phyloP scores from a whole-genome alignment of 1,140 invertebrate species.

The Drosophila pachea region DNA sequence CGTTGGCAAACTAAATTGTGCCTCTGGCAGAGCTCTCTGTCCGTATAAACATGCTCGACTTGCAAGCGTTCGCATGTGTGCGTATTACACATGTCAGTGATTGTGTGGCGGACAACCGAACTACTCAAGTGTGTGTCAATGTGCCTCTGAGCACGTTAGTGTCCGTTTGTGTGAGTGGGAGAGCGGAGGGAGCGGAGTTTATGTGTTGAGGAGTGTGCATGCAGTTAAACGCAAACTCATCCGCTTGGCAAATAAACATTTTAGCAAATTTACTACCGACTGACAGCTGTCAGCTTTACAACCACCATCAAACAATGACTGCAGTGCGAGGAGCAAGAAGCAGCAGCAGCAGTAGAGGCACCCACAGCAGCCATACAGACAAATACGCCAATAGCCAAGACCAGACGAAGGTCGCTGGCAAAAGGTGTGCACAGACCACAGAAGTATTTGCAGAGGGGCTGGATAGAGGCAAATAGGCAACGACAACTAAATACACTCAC shows the following conservation, averaged over 20 bases:
- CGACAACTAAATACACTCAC: slow-evolving; percentile 62
- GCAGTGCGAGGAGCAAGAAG: slow-evolving; percentile 15
- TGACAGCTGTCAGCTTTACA: slow-evolving; percentile 78
- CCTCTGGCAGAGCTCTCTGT: slow-evolving; percentile 32
- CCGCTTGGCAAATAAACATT: slow-evolving; percentile 77
- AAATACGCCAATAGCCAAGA: slow-evolving; percentile 15
- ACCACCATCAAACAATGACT: slow-evolving; percentile 73
- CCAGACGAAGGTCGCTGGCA: slow-evolving; percentile 30
- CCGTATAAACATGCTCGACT: slow-evolving; percentile 8
- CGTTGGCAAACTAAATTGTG: slow-evolving; percentile 42
- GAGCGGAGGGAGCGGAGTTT: too few relatives aligned
- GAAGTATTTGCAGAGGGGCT: slow-evolving; percentile 53
- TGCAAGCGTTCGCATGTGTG: slow-evolving; percentile 25
- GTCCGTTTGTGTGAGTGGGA: slow-evolving; percentile 9
- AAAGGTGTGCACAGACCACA: slow-evolving; percentile 65
- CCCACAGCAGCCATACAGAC: slow-evolving; percentile 3
- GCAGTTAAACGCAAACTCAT: slow-evolving; percentile 72
- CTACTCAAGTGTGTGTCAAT: slow-evolving; percentile 50
- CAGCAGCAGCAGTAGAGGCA: slow-evolving; percentile 22
- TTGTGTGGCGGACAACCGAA: slow-evolving; percentile 45
- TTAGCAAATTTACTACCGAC: slow-evolving; percentile 77
- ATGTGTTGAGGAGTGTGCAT: slow-evolving; percentile 32
- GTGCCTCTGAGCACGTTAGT: slow-evolving; percentile 7
- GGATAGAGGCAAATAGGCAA: slow-evolving; percentile 33
- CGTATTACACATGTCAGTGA: slow-evolving; percentile 54